Evolutionary conservation across 1,140 invertebrate genomes (phyloP).

Genomic region (Neodiprion lecontei): DNA sequence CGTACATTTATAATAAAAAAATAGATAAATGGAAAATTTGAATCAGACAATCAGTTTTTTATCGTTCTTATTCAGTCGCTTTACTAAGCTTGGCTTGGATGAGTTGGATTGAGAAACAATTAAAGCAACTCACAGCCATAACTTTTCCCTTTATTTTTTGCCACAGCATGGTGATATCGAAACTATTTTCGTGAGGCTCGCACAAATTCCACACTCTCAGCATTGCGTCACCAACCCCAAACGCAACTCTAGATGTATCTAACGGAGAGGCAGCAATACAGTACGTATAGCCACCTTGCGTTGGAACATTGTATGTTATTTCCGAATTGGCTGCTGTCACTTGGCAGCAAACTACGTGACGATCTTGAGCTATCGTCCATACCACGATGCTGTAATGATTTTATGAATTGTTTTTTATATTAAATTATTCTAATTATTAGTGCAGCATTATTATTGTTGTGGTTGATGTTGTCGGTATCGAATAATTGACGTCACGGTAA

Average conservation of each 20-base stretch:
- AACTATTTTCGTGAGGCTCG: slow-evolving; percentile 53
- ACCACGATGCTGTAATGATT: slow-evolving; percentile 47
- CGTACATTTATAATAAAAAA: too few relatives aligned
- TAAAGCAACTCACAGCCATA: slow-evolving; percentile 62
- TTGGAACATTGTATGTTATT: slow-evolving; percentile 63
- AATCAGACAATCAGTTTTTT: neutral
- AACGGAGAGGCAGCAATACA: slow-evolving; percentile 71
- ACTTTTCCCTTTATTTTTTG: slow-evolving; percentile 79
- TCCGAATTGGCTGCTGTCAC: slow-evolving; percentile 50
- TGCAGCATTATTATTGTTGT: too few relatives aligned
- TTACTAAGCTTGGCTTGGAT: neutral
- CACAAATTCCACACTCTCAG: slow-evolving; percentile 76
- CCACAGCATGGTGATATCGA: slow-evolving; percentile 66
- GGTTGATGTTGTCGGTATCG: too few relatives aligned
- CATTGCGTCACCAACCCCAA: slow-evolving; percentile 74
- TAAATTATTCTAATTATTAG: slow-evolving; percentile 2
- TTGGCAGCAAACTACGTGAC: slow-evolving; percentile 67
- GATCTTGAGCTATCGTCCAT: slow-evolving; percentile 71
- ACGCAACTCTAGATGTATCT: slow-evolving; percentile 73
- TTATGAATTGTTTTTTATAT: slow-evolving; percentile 18
- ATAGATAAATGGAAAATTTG: neutral
- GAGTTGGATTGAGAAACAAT: neutral
- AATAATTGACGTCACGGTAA: too few relatives aligned
- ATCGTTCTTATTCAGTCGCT: neutral
- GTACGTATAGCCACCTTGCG: slow-evolving; percentile 73